A percentile compares a stretch with the other conserved stretches of the same genome.
Evolutionary conservation across 2,113 vertebrate genomes (phyloP).

Genomic region (Chunga burmeisteri): DNA sequence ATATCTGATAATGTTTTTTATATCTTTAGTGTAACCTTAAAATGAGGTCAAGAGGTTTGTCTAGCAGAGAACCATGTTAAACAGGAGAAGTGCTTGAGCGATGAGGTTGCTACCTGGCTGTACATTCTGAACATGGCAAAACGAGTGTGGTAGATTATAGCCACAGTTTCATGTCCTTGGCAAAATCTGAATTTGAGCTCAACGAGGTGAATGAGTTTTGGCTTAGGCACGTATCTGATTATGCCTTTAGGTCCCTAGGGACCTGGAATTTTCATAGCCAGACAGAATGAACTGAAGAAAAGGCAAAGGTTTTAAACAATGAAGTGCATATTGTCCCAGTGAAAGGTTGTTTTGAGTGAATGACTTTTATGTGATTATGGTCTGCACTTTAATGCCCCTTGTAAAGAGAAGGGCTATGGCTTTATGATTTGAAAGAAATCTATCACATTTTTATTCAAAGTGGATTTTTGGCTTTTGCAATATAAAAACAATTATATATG

Average conservation of each 20-base stretch:
- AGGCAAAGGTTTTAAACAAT: neutral
- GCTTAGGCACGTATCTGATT: neutral
- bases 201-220: neutral
- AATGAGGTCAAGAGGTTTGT: neutral
- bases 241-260: neutral
- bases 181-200: neutral
- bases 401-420: neutral
- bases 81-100: neutral
- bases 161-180: neutral
- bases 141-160: neutral
- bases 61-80: neutral
- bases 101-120: neutral
- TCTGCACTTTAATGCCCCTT: neutral
- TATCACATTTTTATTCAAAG: neutral
- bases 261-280: neutral
- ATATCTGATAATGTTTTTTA: neutral
- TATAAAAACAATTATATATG: neutral
- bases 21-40: neutral
- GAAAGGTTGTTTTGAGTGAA: neutral
- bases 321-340: neutral
- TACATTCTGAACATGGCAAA: neutral
- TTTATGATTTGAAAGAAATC: neutral
- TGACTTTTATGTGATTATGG: neutral
- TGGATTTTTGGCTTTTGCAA: neutral
- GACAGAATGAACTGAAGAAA: neutral